Base-by-base conservation (phyloP, 2,797 vertebrate genomes). In the Lindbergichthys nudifrons region DNA sequence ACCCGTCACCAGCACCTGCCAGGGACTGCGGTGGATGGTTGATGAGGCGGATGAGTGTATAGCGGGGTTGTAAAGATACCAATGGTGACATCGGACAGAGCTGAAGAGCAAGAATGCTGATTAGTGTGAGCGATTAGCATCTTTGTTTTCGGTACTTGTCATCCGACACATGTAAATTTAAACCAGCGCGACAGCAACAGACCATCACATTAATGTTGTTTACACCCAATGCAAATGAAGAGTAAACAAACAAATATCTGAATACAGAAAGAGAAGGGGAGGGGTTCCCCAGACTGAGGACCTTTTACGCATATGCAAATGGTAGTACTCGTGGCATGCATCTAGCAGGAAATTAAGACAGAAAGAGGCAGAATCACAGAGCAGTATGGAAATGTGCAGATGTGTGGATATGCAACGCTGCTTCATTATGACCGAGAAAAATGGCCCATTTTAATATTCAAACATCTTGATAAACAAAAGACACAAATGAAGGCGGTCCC, bases 391-490 rank as follows among this genome's bases (percentile, higher is more conserved):
- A 91, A 92, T 89, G 86, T 87, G 83, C 85, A 88, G 89, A 92
- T 93, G 90, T 92, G 89, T 65, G 81, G 87, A 84, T 90, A 77
- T 88, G 84, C 75, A 73, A 80, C 47, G 47, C 52, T 83, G 85
- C 84, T 92, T 92, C 84, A 86, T 92, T 92, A 90, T 69, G 85
- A 88, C 70, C 50, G 19, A 50, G 15, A 83, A 88, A 89, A 93
- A 89, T 64, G 56, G 59, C 60, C 79, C 62, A 36, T 69, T 72
- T 91, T 93, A 92, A 90, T 90, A 92, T 91, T 92, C 88, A 89
- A 89, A 91, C 86, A 91, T 92, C 83, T 92, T 90, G 87, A 93
- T 91, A 88, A 90, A 93, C 90, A 93, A 89, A 91, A 84, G 88
- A 88, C 85, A 81, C 82, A 88, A 84, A 83, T 72, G 77, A 89